Conservation (phyloP, 2,797 vertebrate genomes). For the Harpagifer antarcticus region DNA sequence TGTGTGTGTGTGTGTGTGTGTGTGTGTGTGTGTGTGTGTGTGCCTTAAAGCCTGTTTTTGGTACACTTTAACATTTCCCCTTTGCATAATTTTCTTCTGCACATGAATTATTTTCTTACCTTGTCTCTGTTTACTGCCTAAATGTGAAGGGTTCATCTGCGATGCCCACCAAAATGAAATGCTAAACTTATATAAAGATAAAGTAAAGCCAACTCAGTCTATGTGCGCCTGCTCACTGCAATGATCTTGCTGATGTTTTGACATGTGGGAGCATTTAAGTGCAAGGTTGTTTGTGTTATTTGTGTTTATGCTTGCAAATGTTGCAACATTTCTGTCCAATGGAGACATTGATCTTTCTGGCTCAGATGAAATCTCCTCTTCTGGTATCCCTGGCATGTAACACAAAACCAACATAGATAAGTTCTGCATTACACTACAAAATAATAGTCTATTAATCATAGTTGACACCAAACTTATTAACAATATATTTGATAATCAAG, state of each 20-base stretch:
- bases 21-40: too few species aligned
- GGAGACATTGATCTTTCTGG: background rate
- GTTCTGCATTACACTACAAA: constrained; percentile 8
- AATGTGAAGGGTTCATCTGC: constrained; percentile 16
- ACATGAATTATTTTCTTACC: background rate
- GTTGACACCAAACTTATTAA: background rate
- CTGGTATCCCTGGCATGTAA: background rate
- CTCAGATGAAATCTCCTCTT: background rate
- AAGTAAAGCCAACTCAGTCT: constrained; percentile 22
- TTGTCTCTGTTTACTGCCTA: constrained; percentile 7
- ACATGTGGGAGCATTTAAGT: constrained; percentile 13
- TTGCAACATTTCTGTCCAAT: background rate
- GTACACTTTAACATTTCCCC: background rate
- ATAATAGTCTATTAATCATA: background rate
- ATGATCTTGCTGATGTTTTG: constrained; percentile 23
- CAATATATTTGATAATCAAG: background rate
- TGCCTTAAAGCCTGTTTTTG: background rate
- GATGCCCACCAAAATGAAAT: background rate
- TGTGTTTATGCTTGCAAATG: background rate
- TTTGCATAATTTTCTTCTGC: constrained; percentile 7
- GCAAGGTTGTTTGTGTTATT: constrained; percentile 8
- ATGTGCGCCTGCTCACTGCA: constrained; percentile 16
- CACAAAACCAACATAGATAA: background rate
- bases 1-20: too few species aligned
- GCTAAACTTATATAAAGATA: background rate